A percentile compares a stretch with the other conserved stretches of the same genome.
phyloP scores from a whole-genome alignment of 2,797 vertebrate species.

The Arrhamphus sclerolepis region DNA sequence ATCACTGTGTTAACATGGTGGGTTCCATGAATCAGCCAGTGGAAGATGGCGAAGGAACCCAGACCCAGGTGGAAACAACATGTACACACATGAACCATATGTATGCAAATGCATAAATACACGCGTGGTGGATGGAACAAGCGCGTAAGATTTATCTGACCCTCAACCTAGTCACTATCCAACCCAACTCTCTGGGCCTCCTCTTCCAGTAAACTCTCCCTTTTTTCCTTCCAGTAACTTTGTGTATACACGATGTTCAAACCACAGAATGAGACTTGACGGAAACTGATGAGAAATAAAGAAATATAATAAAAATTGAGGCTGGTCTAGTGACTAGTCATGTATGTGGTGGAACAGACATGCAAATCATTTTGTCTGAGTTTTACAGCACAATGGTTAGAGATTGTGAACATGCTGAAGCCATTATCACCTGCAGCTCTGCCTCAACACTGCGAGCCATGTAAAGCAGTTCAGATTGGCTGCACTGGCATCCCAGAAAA shows the following conservation, averaged over 20 bases:
- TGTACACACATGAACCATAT: slow-evolving; percentile 31
- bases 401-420: slow-evolving; percentile 65
- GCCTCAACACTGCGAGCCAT: slow-evolving; percentile 33
- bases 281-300: slow-evolving; percentile 56
- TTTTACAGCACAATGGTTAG: slow-evolving; percentile 55
- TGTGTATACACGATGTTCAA: slow-evolving; percentile 65
- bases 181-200: slow-evolving; percentile 51
- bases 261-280: slow-evolving; percentile 66
- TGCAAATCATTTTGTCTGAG: slow-evolving; percentile 49
- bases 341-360: slow-evolving; percentile 59
- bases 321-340: slow-evolving; percentile 71
- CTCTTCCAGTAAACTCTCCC: slow-evolving; percentile 77
- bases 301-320: slow-evolving; percentile 20
- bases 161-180: slow-evolving; percentile 63
- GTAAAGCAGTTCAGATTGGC: slow-evolving; percentile 28
- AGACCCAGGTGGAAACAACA: slow-evolving; percentile 41
- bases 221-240: slow-evolving; percentile 77
- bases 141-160: slow-evolving; percentile 59
- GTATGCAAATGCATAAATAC: slow-evolving; percentile 35
- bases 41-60: slow-evolving; percentile 54
- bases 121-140: slow-evolving; percentile 62
- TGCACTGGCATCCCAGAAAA: slow-evolving; percentile 45
- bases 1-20: slow-evolving; percentile 62
- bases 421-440: slow-evolving; percentile 53
- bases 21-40: slow-evolving; percentile 63